Evolutionary conservation across 2,797 vertebrate species (phyloP).

Genomic region (Ptychobarbus kaznakovi): DNA sequence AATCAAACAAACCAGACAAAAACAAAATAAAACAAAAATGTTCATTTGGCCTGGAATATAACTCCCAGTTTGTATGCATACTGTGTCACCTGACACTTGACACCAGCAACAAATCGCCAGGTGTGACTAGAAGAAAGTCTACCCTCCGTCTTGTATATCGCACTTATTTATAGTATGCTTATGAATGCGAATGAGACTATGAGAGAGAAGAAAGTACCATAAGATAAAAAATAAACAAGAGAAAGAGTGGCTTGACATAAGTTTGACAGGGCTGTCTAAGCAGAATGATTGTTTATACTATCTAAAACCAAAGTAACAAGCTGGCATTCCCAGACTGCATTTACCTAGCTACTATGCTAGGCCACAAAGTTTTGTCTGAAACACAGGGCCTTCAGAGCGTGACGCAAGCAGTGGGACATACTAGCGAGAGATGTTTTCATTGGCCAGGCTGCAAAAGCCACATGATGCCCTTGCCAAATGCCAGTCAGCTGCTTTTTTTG

Average conservation of each 20-base stretch:
- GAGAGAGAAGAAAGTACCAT: neutral
- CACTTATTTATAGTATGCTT: slow-evolving; percentile 26
- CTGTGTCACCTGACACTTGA: neutral
- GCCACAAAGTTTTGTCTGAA: slow-evolving; percentile 28
- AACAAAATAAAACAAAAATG: neutral
- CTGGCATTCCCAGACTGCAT: slow-evolving; percentile 27
- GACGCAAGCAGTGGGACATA: slow-evolving; percentile 25
- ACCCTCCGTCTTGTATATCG: neutral
- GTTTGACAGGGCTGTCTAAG: neutral
- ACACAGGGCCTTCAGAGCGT: slow-evolving; percentile 13
- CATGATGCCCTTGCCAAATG: slow-evolving; percentile 34
- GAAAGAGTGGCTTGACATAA: neutral
- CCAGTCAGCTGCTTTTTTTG: slow-evolving; percentile 50
- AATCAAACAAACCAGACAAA: neutral
- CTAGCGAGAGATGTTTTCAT: slow-evolving; percentile 29
- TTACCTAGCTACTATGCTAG: slow-evolving; percentile 16
- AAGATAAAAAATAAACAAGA: neutral
- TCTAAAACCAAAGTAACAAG: slow-evolving; percentile 29
- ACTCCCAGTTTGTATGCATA: neutral
- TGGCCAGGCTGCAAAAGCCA: slow-evolving; percentile 29
- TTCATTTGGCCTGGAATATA: neutral
- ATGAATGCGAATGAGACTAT: neutral
- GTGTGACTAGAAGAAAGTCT: slow-evolving; percentile 5
- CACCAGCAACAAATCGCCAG: neutral
- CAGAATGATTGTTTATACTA: slow-evolving; percentile 23